Evolutionary conservation across 1,140 invertebrate genomes (phyloP).

Genomic region (Trichoplusia ni): DNA sequence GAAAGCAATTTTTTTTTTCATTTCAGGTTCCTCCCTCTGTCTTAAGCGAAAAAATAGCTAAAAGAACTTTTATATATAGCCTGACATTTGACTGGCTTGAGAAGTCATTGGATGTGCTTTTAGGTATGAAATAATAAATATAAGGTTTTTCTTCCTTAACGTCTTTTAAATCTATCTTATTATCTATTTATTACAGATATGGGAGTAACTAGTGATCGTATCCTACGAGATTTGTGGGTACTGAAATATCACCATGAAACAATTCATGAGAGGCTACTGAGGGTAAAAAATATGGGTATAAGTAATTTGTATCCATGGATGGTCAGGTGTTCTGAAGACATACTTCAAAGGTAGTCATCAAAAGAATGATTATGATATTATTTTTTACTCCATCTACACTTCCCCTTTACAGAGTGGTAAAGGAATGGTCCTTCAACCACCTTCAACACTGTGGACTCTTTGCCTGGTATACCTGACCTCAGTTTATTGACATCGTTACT

Average conservation of each 20-base stretch:
- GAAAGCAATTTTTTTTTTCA: not conserved
- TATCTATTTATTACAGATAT: slow-evolving; percentile 67
- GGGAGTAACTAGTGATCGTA: slow-evolving; percentile 67
- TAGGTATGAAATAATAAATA: slow-evolving; percentile 57
- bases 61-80: slow-evolving; percentile 71
- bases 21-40: slow-evolving; percentile 43
- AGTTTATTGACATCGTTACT: too few relatives aligned
- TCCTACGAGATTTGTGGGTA: slow-evolving; percentile 77
- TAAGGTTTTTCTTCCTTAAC: not conserved
- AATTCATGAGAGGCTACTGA: slow-evolving; percentile 61
- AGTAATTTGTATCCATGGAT: slow-evolving; percentile 75
- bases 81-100: slow-evolving; percentile 74
- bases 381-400: too few relatives aligned
- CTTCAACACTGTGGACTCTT: too few relatives aligned
- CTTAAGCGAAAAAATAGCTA: slow-evolving; percentile 60
- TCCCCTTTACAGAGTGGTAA: too few relatives aligned
- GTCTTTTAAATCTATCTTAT: not conserved
- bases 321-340: slow-evolving; percentile 73
- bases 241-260: slow-evolving; percentile 73
- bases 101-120: slow-evolving; percentile 65
- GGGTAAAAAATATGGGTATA: slow-evolving; percentile 60
- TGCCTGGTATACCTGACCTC: too few relatives aligned
- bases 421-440: too few relatives aligned
- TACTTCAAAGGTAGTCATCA: slow-evolving; percentile 76
- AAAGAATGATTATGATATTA: too few relatives aligned